Percentiles rank a stretch among this genome's conserved stretches.
These are phyloP conservation scores for Coluber constrictor DNA, from an alignment of 2,797 vertebrate genomes.

Conservation along the genomic window DNA sequence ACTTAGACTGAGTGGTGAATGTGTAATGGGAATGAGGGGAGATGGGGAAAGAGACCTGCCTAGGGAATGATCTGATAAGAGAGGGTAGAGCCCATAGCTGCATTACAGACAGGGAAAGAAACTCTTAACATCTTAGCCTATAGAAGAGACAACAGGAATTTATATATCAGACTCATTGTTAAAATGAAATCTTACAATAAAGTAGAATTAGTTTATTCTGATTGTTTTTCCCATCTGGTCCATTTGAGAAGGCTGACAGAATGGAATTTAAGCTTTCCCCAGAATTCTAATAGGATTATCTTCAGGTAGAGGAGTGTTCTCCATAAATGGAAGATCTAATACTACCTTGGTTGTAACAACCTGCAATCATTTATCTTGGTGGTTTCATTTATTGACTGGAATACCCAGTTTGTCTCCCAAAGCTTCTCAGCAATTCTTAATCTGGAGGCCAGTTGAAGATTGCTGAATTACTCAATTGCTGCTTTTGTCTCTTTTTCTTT, in stretches of 20 bases:
- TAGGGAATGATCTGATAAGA: background rate
- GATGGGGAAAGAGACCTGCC: background rate
- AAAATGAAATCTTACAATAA: background rate
- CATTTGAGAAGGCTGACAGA: background rate
- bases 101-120: background rate
- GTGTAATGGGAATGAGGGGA: background rate
- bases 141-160: background rate
- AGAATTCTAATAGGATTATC: background rate
- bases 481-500: background rate
- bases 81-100: background rate
- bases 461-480: background rate
- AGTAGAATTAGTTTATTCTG: background rate
- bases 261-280: background rate
- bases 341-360: background rate
- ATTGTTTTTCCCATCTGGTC: background rate
- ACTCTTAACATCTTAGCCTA: background rate
- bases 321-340: background rate
- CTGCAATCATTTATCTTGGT: background rate
- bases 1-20: background rate
- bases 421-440: background rate
- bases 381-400: background rate
- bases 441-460: background rate
- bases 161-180: background rate
- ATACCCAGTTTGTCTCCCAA: background rate
- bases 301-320: background rate